Conservation (phyloP, 2,797 vertebrate genomes). For the Aulostomus chinensis region DNA sequence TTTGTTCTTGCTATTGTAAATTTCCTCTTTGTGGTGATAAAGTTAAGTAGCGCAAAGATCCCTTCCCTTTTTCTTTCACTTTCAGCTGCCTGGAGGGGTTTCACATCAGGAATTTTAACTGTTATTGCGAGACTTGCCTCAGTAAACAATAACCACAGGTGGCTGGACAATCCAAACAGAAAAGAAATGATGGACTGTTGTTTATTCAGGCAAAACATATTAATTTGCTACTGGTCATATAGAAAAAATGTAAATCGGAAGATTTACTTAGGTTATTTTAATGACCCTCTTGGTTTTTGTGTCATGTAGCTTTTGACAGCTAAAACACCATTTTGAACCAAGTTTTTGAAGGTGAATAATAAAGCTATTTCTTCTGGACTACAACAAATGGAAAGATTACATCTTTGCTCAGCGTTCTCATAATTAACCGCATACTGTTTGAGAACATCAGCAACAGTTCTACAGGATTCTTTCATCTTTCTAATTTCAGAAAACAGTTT, state of each 20-base stretch:
- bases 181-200: conserved; percentile 21
- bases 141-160: conserved; percentile 63
- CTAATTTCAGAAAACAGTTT: no score
- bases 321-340: no score
- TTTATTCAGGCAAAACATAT: no score
- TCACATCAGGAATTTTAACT: conserved; percentile 52
- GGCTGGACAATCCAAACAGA: conserved; percentile 34
- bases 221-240: no score
- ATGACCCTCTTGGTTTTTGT: no score
- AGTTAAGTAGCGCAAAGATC: conserved; percentile 48
- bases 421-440: conserved; percentile 9
- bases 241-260: no score
- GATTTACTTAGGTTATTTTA: no score
- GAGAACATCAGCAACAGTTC: conserved; percentile 2
- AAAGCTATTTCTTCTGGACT: conserved; percentile 1
- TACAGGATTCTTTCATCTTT: background rate
- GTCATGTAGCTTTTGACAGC: no score
- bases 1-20: conserved; percentile 8
- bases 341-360: no score
- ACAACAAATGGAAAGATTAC: conserved; percentile 9
- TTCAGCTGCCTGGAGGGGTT: conserved; percentile 42
- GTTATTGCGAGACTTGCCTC: conserved; percentile 49
- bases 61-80: conserved; percentile 42
- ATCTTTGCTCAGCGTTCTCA: conserved; percentile 10
- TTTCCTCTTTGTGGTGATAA: conserved; percentile 13